Conservation (phyloP, 1,140 invertebrate genomes). For the Batillaria attramentaria region DNA sequence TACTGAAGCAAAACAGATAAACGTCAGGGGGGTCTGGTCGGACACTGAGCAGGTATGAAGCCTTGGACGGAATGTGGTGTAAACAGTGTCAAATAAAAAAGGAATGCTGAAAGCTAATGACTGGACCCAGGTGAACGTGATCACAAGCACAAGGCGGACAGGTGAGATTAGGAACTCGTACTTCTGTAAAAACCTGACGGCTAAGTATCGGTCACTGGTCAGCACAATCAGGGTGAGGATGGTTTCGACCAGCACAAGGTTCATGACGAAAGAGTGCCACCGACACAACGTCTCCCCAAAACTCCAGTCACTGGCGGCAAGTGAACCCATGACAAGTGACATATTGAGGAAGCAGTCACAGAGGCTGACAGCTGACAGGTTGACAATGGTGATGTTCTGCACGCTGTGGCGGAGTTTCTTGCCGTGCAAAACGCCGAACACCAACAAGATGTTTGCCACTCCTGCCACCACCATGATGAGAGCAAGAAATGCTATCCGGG, state of each 20-base stretch:
- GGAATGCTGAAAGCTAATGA: slow-evolving; percentile 58
- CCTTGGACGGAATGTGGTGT: slow-evolving; percentile 37
- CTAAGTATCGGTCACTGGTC: slow-evolving; percentile 56
- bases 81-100: slow-evolving; percentile 46
- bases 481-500: slow-evolving; percentile 57
- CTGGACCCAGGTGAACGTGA: slow-evolving; percentile 60
- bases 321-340: slow-evolving; percentile 72
- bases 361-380: slow-evolving; percentile 57
- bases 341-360: slow-evolving; percentile 64
- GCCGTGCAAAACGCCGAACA: slow-evolving; percentile 55
- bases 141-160: slow-evolving; percentile 41
- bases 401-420: slow-evolving; percentile 43
- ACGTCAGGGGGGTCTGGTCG: slow-evolving; percentile 47
- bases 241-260: slow-evolving; percentile 51
- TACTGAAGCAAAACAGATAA: slow-evolving; percentile 46
- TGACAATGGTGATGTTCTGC: slow-evolving; percentile 59
- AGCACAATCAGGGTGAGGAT: slow-evolving; percentile 51
- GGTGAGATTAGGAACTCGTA: slow-evolving; percentile 50
- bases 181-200: slow-evolving; percentile 44
- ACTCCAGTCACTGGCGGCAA: slow-evolving; percentile 51
- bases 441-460: slow-evolving; percentile 55
- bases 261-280: slow-evolving; percentile 61
- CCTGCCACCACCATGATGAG: slow-evolving; percentile 58
- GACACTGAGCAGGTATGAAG: slow-evolving; percentile 52
- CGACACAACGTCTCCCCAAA: slow-evolving; percentile 54